A percentile compares a stretch with the other conserved stretches of the same genome.
phyloP scores from a whole-genome alignment of 2,797 vertebrate genomes.

The Champsocephalus esox region DNA sequence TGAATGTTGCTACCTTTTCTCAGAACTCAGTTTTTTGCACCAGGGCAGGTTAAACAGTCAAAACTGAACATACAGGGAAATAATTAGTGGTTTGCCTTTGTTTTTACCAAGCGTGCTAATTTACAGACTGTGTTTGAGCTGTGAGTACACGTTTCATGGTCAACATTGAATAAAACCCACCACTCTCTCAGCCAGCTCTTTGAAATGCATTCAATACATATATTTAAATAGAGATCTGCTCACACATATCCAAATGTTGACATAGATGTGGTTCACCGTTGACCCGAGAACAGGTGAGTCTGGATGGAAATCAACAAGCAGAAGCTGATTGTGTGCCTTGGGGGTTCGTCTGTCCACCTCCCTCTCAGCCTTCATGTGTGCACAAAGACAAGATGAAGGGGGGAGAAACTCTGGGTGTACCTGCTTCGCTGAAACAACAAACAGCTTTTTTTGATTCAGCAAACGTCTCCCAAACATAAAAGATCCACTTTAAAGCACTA shows the following conservation, averaged over 20 bases:
- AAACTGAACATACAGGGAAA: too few relatives aligned
- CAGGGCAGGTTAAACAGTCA: too few relatives aligned
- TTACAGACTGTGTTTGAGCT: too few relatives aligned
- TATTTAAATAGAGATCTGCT: slow-evolving; percentile 28
- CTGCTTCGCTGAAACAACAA: not conserved
- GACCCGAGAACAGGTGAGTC: slow-evolving; percentile 19
- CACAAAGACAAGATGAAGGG: not conserved
- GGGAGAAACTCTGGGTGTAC: not conserved
- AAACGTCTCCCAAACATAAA: not conserved
- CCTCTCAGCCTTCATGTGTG: not conserved
- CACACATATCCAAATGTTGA: slow-evolving; percentile 30
- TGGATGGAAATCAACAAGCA: slow-evolving; percentile 32
- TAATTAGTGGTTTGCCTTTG: too few relatives aligned
- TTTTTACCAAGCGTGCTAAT: too few relatives aligned
- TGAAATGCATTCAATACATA: slow-evolving; percentile 9
- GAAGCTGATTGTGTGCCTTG: slow-evolving; percentile 29
- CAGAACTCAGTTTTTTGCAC: too few relatives aligned
- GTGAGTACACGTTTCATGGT: too few relatives aligned
- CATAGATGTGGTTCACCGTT: slow-evolving; percentile 19
- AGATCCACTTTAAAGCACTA: not conserved
- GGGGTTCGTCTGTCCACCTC: slow-evolving; percentile 33
- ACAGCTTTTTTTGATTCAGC: too few relatives aligned
- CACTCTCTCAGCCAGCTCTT: not conserved
- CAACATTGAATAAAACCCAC: not conserved
- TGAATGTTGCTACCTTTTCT: too few relatives aligned